Conservation (phyloP, 2,113 vertebrate genomes). For the Rhynchomys soricoides region DNA sequence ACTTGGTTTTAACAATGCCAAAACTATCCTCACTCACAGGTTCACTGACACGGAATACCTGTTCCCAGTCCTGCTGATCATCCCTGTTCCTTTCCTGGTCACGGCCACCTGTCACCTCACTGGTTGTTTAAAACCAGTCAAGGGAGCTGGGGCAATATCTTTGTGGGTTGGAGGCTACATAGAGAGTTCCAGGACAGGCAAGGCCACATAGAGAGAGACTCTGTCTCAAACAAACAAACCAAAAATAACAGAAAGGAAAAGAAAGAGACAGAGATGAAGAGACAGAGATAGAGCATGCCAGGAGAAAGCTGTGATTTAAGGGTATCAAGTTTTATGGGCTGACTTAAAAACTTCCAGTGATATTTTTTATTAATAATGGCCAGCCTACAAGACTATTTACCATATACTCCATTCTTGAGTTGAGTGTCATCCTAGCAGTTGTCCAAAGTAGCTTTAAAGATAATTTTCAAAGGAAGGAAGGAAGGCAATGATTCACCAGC, state of each 20-base stretch:
- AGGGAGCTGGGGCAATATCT: background rate
- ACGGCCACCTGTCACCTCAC: background rate
- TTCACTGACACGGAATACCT: background rate
- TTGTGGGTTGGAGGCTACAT: background rate
- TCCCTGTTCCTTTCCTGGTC: conserved; percentile 30
- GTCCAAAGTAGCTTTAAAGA: conserved; percentile 53
- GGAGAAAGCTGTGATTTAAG: background rate
- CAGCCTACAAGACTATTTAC: conserved; percentile 2
- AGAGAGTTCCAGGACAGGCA: background rate
- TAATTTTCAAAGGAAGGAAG: conserved; percentile 36
- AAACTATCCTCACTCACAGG: background rate
- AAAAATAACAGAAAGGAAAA: background rate
- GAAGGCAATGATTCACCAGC: background rate
- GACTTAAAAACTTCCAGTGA: background rate
- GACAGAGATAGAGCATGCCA: background rate
- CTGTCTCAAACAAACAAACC: background rate
- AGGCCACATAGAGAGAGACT: background rate
- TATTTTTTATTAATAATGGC: background rate
- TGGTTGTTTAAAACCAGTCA: background rate
- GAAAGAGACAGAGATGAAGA: background rate
- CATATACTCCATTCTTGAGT: conserved; percentile 45
- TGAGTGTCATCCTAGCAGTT: background rate
- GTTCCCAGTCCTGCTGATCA: background rate
- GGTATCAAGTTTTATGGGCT: conserved; percentile 17
- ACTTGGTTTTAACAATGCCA: conserved; percentile 11